phyloP scores from a whole-genome alignment of 2,797 vertebrate genomes.

The Eulemur mongoz region DNA sequence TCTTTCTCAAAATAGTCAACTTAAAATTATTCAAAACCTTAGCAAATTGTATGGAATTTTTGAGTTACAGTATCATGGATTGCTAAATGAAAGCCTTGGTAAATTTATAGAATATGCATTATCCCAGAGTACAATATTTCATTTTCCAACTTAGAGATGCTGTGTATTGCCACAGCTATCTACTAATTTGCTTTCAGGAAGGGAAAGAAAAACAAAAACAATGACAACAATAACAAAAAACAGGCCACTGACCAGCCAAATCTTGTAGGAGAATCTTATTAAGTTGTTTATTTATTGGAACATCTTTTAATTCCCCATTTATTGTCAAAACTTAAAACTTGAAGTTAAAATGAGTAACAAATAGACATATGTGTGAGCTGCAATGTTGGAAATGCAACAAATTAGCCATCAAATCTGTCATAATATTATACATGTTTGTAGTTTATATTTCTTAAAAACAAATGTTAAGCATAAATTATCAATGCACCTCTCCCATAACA shows the following conservation, averaged over 20 bases:
- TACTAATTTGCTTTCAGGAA: neutral
- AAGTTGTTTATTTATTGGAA: constrained; percentile 40
- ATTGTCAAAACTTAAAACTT: constrained; percentile 30
- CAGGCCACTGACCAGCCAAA: neutral
- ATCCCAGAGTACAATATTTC: neutral
- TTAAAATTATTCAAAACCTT: neutral
- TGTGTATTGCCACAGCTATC: neutral
- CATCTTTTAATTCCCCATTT: neutral
- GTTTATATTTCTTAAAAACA: neutral
- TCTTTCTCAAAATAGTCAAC: neutral
- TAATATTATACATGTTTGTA: neutral
- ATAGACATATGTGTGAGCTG: neutral
- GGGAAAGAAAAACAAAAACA: neutral
- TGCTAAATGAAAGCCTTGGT: neutral
- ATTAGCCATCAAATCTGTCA: neutral
- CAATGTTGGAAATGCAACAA: neutral
- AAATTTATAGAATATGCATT: neutral
- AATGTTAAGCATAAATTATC: neutral
- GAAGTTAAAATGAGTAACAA: neutral
- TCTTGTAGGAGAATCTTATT: neutral
- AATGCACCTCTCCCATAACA: neutral
- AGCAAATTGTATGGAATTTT: neutral
- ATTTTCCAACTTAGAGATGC: neutral
- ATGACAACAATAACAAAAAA: neutral
- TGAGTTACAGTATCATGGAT: neutral